Percentiles rank a stretch among this genome's conserved stretches.
phyloP scores from a whole-genome alignment of 2,113 vertebrate genomes.

The Urocolius indicus region DNA sequence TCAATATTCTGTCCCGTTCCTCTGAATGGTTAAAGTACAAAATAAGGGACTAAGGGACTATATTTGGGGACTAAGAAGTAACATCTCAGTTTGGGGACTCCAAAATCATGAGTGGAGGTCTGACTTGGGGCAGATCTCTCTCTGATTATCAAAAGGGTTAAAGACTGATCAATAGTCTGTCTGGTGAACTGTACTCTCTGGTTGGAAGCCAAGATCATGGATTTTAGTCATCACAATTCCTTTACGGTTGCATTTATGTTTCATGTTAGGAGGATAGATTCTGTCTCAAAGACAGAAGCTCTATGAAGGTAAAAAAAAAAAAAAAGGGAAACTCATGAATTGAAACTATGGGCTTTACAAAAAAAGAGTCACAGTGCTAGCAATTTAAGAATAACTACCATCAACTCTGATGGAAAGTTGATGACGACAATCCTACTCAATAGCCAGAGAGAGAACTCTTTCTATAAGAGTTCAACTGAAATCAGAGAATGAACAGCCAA shows the following conservation, averaged over 20 bases:
- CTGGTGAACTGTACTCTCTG: not conserved
- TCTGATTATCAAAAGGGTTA: not conserved
- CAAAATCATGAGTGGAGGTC: accelerated
- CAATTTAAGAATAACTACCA: slow-evolving; percentile 5
- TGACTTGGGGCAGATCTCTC: not conserved
- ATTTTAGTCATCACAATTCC: not conserved
- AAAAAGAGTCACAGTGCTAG: not conserved
- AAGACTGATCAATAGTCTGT: not conserved
- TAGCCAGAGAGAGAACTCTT: slow-evolving; percentile 26
- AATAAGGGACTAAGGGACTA: not conserved
- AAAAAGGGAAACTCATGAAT: not conserved
- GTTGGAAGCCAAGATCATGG: accelerated
- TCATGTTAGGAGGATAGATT: not conserved
- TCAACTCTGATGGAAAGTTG: slow-evolving; percentile 35
- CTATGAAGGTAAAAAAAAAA: not conserved
- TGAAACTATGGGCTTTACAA: not conserved
- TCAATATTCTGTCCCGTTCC: not conserved
- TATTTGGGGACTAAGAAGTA: not conserved
- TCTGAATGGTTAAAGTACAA: not conserved
- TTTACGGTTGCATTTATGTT: not conserved
- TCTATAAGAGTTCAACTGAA: slow-evolving; percentile 30
- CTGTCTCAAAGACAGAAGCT: not conserved
- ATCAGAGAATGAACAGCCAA: slow-evolving; percentile 32
- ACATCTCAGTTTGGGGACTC: not conserved
- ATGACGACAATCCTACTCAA: not conserved